Conservation (phyloP, 2,888 invertebrate genomes). For the Metellina segmentata region DNA sequence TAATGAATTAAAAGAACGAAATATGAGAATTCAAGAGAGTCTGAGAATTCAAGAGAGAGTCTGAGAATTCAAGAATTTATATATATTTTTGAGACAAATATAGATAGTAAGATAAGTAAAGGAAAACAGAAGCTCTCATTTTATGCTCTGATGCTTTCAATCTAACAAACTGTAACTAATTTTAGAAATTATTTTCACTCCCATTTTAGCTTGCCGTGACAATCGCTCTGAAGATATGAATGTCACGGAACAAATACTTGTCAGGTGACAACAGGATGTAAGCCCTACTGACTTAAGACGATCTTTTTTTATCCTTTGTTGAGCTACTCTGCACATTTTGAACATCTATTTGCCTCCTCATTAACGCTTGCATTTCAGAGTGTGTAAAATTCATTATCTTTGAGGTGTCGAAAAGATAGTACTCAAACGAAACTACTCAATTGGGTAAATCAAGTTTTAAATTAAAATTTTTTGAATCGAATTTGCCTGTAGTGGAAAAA, state of each 20-base stretch:
- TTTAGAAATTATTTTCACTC: not conserved
- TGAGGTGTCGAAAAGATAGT: not conserved
- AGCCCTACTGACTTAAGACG: not conserved
- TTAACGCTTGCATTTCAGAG: not conserved
- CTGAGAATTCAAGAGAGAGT: not conserved
- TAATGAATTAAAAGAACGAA: not conserved
- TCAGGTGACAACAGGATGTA: not conserved
- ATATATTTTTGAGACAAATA: not conserved
- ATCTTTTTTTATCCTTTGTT: not conserved
- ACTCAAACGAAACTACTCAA: not conserved
- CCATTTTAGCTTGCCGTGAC: not conserved
- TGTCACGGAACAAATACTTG: not conserved
- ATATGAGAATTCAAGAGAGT: too few relatives aligned
- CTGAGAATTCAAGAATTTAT: not conserved
- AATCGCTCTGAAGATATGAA: not conserved
- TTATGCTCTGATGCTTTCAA: not conserved
- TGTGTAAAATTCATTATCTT: not conserved
- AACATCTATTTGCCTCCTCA: not conserved
- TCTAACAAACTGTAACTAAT: not conserved
- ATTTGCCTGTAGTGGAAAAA: too few relatives aligned
- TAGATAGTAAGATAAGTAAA: not conserved
- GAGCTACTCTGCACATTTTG: not conserved
- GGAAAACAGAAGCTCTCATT: not conserved
- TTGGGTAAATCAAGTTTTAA: not conserved
- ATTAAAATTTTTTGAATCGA: too few relatives aligned